Evolutionary conservation across 2,797 vertebrate genomes (phyloP), one percentile per base, ranked within the genome.

Genomic region (Gephyroberyx darwinii): DNA sequence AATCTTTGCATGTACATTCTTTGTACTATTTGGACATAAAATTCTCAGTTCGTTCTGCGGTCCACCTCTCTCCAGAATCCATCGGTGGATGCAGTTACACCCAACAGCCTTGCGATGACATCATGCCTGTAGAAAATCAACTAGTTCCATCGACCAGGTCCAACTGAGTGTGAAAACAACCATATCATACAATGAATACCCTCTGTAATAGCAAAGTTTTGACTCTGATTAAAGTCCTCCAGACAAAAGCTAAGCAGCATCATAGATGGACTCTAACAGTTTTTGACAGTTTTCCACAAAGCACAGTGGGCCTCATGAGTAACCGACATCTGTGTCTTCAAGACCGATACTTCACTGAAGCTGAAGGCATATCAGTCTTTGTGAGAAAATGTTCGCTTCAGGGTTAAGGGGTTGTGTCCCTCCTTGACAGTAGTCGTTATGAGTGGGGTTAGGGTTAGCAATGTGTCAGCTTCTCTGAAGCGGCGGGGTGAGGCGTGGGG

Each of bases 1-100:
- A 60, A 89, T 82, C 78, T 80, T 71, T 69, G 47, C 48, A 71
- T 86, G 83, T 73, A 83, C 79, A 83, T 87, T 90, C 81, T 83
- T 77, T 55, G 65, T 53, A 1, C 64, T 74, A 31, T 72, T 81
- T 73, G 55, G 66, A 74, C 69, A 56, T 68, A 61, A 65, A 67
- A 57, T 22, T 50, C 71, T 77, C 43, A 12, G 14, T 70, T 69
- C 43, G 63, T 67, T 57, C 59, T 41, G 10, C 45, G 70, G 62
- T 69, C 61, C 62, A 74, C 61, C 39, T 74, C 74, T 71, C 75
- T 62, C 53, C 59, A 73, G 56, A 75, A 68, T 69, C 65, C 56
- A 58, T 54, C 37, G 31, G 7, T 13, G 31, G 33, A 54, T 54
- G 65, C 61, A 35, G 60, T 69, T 84, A 74, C 67, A 70, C 73